A percentile compares a stretch with the other conserved stretches of the same genome.
phyloP scores from a whole-genome alignment of 2,888 invertebrate species.

The Ephialtes manifestator region DNA sequence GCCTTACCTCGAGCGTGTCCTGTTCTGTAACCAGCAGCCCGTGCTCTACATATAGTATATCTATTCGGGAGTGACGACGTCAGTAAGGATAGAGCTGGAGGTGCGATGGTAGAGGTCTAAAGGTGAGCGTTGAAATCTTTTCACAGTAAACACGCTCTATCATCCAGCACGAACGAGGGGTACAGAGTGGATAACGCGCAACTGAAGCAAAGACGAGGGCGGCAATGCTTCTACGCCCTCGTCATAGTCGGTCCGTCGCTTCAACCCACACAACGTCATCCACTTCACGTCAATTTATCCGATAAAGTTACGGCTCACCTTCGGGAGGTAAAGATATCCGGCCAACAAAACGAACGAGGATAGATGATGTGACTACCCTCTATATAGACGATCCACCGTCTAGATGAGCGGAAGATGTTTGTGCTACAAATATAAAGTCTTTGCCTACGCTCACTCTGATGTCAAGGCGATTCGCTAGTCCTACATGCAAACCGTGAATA shows the following conservation, averaged over 20 bases:
- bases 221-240: slow-evolving; percentile 49
- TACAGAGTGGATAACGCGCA: slow-evolving; percentile 52
- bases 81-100: slow-evolving; percentile 5
- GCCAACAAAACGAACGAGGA: slow-evolving; percentile 42
- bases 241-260: slow-evolving; percentile 39
- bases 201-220: slow-evolving; percentile 62
- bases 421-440: slow-evolving; percentile 35
- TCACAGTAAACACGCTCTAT: slow-evolving; percentile 63
- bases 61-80: slow-evolving; percentile 53
- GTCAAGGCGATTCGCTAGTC: slow-evolving; percentile 6
- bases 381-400: not conserved
- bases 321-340: slow-evolving; percentile 54
- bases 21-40: slow-evolving; percentile 10
- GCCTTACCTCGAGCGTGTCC: slow-evolving; percentile 35
- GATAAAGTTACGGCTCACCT: slow-evolving; percentile 63
- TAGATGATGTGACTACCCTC: not conserved
- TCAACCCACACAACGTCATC: slow-evolving; percentile 31
- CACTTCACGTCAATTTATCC: slow-evolving; percentile 64
- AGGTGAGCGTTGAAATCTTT: slow-evolving; percentile 62
- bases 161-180: slow-evolving; percentile 50
- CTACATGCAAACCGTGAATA: not conserved
- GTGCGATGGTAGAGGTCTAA: not conserved
- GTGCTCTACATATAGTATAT: slow-evolving; percentile 32
- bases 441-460: not conserved
- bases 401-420: slow-evolving; percentile 15